A percentile compares a stretch with the other conserved stretches of the same genome.
Conservation (phyloP, 2,113 vertebrate genomes). For the Oryctolagus cuniculus region DNA sequence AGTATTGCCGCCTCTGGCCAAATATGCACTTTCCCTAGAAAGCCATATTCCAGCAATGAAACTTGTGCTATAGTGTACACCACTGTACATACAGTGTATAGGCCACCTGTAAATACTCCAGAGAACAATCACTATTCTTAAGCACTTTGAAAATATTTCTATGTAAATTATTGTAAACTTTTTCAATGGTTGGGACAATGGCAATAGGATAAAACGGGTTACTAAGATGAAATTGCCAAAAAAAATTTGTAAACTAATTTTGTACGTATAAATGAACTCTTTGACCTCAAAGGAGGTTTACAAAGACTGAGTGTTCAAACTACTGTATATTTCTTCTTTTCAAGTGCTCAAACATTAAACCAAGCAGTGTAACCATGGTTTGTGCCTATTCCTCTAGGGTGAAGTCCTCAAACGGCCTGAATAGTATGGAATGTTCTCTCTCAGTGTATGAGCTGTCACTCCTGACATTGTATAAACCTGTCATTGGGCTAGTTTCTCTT, state of each 20-base stretch:
- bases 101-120: constrained; percentile 90
- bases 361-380: constrained; percentile 75
- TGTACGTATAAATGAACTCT: constrained; percentile 87
- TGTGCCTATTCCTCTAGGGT: constrained; percentile 76
- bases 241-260: constrained; percentile 91
- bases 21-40: constrained; percentile 91
- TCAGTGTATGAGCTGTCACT: background rate
- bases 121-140: constrained; percentile 93
- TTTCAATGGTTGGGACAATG: constrained; percentile 93
- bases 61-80: constrained; percentile 87
- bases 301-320: constrained; percentile 85
- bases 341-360: constrained; percentile 85
- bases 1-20: constrained; percentile 89
- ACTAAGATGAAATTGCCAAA: constrained; percentile 91
- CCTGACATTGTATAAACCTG: constrained; percentile 7
- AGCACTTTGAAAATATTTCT: constrained; percentile 96
- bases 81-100: constrained; percentile 95
- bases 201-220: constrained; percentile 94
- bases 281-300: constrained; percentile 84
- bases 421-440: constrained; percentile 1
- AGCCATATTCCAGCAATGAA: constrained; percentile 90
- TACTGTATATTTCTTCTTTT: constrained; percentile 86
- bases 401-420: constrained; percentile 12
- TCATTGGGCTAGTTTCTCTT: constrained; percentile 19
- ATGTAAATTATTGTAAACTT: constrained; percentile 96